Evolutionary conservation across 1,140 invertebrate genomes (phyloP).

Genomic region (Apis florea): DNA sequence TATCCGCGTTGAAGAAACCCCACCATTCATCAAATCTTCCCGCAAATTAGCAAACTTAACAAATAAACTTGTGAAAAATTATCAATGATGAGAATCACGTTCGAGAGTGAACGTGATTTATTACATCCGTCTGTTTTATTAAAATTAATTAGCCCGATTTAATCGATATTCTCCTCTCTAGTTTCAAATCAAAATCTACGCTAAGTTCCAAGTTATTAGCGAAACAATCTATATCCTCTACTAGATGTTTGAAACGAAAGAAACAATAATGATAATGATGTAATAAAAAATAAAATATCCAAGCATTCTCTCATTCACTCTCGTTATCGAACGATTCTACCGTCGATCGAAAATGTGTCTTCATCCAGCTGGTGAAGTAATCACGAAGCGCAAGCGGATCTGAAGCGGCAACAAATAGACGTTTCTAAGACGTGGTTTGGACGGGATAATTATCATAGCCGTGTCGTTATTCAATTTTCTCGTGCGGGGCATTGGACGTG

Average conservation of each 20-base stretch:
- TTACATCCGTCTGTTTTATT: too few relatives aligned
- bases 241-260: background rate
- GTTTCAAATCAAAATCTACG: too few relatives aligned
- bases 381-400: background rate
- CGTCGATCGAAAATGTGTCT: background rate
- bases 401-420: background rate
- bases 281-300: background rate
- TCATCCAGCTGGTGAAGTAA: background rate
- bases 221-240: too few relatives aligned
- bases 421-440: constrained; percentile 28
- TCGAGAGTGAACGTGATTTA: too few relatives aligned
- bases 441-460: constrained; percentile 34
- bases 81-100: too few relatives aligned
- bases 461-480: constrained; percentile 42
- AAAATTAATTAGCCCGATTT: too few relatives aligned
- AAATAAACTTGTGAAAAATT: too few relatives aligned
- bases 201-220: too few relatives aligned
- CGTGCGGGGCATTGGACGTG: constrained; percentile 22
- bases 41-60: too few relatives aligned
- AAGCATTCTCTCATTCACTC: background rate
- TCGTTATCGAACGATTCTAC: background rate
- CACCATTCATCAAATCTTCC: too few relatives aligned
- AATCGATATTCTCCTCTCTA: too few relatives aligned
- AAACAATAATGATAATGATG: background rate
- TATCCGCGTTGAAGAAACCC: too few relatives aligned